phyloP scores from a whole-genome alignment of 2,113 vertebrate species.

The Tretioscincus oriximinensis region DNA sequence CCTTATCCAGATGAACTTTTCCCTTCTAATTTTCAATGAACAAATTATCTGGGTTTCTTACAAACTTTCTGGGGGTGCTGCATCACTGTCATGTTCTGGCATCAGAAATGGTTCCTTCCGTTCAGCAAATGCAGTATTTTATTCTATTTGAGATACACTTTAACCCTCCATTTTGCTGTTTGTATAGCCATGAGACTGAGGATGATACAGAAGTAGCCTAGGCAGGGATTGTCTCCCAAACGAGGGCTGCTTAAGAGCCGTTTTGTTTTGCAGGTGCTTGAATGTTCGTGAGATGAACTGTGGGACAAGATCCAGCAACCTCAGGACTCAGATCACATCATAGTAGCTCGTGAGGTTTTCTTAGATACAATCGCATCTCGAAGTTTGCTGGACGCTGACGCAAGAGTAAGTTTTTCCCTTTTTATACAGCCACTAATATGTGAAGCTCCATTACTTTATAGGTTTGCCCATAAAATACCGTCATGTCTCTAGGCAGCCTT shows the following conservation, averaged over 20 bases:
- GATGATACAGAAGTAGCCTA: neutral
- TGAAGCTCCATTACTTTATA: too few relatives aligned
- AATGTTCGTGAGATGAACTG: slow-evolving; percentile 96
- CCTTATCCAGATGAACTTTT: slow-evolving; percentile 16
- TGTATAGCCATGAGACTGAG: neutral
- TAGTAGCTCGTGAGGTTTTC: slow-evolving; percentile 93
- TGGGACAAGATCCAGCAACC: slow-evolving; percentile 95
- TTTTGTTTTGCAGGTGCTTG: slow-evolving; percentile 82
- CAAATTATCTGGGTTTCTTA: slow-evolving; percentile 49
- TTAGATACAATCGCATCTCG: slow-evolving; percentile 91
- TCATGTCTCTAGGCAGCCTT: too few relatives aligned
- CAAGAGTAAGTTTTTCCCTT: slow-evolving; percentile 79
- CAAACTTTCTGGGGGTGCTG: slow-evolving; percentile 90
- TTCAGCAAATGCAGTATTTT: slow-evolving; percentile 99
- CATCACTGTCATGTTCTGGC: slow-evolving; percentile 96
- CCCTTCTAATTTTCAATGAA: slow-evolving; percentile 47
- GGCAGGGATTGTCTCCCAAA: neutral
- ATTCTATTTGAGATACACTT: slow-evolving; percentile 93
- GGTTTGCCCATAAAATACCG: too few relatives aligned
- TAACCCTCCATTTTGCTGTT: neutral
- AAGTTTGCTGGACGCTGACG: slow-evolving; percentile 89
- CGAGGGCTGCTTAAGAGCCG: slow-evolving; percentile 18
- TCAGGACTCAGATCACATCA: slow-evolving; percentile 95
- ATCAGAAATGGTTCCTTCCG: slow-evolving; percentile 98
- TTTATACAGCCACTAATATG: too few relatives aligned